phyloP scores from a whole-genome alignment of 2,797 vertebrate species.

The Manis pentadactyla region DNA sequence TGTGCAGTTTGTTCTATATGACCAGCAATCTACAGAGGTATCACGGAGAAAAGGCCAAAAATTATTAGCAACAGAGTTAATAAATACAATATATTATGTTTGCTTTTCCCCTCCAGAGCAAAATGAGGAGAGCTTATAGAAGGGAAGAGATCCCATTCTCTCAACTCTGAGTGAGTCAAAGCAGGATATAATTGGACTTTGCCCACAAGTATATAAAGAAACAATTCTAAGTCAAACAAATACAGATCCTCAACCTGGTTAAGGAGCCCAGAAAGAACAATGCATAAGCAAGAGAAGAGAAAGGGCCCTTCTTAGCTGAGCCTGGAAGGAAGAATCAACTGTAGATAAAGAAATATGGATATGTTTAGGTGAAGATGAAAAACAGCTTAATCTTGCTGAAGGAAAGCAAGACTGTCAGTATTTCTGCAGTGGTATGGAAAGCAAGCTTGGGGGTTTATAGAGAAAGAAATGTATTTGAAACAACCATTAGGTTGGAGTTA shows the following conservation, averaged over 20 bases:
- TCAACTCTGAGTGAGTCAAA: slow-evolving; percentile 90
- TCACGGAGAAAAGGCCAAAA: not conserved
- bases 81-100: not conserved
- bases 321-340: not conserved
- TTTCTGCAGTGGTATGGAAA: slow-evolving; percentile 1
- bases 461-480: slow-evolving; percentile 47
- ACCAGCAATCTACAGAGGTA: not conserved
- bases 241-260: slow-evolving; percentile 86
- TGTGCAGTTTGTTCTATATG: not conserved
- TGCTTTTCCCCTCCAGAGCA: slow-evolving; percentile 84
- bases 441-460: not conserved
- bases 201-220: slow-evolving; percentile 89
- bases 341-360: not conserved
- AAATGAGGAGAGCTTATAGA: slow-evolving; percentile 89
- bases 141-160: slow-evolving; percentile 91
- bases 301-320: not conserved
- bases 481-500: not conserved
- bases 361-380: not conserved
- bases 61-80: not conserved
- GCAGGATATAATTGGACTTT: slow-evolving; percentile 91
- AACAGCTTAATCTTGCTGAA: not conserved
- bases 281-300: not conserved
- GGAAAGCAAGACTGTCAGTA: not conserved
- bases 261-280: not conserved
- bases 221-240: slow-evolving; percentile 88